These are phyloP conservation scores for Marcusenius ussheri DNA, from an alignment of 2,113 vertebrate genomes.

Conservation along the genomic window DNA sequence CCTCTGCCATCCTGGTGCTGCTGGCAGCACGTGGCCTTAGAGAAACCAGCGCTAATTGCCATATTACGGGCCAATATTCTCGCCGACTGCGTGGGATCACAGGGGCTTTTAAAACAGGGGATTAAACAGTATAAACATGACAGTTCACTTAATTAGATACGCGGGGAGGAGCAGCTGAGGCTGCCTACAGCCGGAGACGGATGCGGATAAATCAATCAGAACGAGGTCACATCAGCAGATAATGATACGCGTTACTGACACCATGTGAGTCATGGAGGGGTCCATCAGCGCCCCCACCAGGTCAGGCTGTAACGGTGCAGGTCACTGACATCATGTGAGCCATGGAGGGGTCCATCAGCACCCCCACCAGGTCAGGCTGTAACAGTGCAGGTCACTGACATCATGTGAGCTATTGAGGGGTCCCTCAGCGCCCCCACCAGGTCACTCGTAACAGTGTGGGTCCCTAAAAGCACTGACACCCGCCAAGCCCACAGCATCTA, in stretches of 20 bases:
- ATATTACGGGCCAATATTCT: constrained; percentile 7
- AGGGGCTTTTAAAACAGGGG: constrained; percentile 17
- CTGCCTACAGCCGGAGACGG: constrained; percentile 48
- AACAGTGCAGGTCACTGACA: constrained; percentile 55
- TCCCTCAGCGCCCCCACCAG: constrained; percentile 21
- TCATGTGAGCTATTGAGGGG: neutral
- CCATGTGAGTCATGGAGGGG: neutral
- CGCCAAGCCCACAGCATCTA: neutral
- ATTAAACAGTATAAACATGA: constrained; percentile 25
- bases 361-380: constrained; percentile 4
- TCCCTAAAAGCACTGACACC: constrained; percentile 39
- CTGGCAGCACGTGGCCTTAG: neutral
- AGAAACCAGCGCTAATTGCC: neutral
- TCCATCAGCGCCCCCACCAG: constrained; percentile 19
- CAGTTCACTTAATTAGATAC: constrained; percentile 19
- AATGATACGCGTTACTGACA: constrained; percentile 54
- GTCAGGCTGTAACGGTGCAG: constrained; percentile 46
- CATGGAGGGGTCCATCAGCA: constrained; percentile 7
- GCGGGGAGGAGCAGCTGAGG: constrained; percentile 31
- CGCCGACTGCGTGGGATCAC: constrained; percentile 3
- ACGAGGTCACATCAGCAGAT: constrained; percentile 48
- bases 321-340: constrained; percentile 38
- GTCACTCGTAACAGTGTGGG: constrained; percentile 10
- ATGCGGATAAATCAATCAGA: constrained; percentile 55
- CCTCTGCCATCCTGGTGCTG: neutral